A percentile compares a stretch with the other conserved stretches of the same genome.
phyloP scores from a whole-genome alignment of 2,888 invertebrate species.

The Quadroppia sp. region DNA sequence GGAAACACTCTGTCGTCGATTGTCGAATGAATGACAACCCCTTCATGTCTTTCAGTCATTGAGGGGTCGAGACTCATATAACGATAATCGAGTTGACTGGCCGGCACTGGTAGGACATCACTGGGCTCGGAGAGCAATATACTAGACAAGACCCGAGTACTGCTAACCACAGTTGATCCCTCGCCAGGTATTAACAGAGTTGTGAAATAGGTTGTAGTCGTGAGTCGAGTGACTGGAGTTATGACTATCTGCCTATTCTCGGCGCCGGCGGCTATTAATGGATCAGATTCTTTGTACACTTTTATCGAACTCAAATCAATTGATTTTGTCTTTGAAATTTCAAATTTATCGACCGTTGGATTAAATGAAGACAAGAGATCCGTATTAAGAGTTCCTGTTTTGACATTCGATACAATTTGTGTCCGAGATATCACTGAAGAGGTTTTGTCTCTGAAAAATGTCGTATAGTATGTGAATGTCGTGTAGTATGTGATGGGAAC shows the following conservation, averaged over 20 bases:
- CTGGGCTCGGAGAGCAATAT: slow-evolving; percentile 22
- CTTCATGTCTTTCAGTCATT: slow-evolving; percentile 27
- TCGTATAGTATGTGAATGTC: slow-evolving; percentile 67
- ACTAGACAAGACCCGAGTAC: slow-evolving; percentile 31
- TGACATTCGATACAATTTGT: slow-evolving; percentile 66
- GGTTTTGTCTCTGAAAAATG: slow-evolving; percentile 60
- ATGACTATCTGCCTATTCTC: slow-evolving; percentile 39
- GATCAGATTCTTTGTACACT: background rate
- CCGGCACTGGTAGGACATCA: background rate
- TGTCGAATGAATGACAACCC: slow-evolving; percentile 1
- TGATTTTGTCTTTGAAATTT: background rate
- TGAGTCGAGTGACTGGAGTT: slow-evolving; percentile 43
- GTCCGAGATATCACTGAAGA: slow-evolving; percentile 47
- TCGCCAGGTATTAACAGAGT: slow-evolving; percentile 44
- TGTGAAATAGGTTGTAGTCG: slow-evolving; percentile 46
- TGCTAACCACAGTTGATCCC: slow-evolving; percentile 38
- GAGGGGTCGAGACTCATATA: background rate
- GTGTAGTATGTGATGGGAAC: slow-evolving; percentile 63
- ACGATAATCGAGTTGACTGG: background rate
- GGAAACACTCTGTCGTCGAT: background rate
- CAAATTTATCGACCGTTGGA: background rate
- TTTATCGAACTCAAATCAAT: background rate
- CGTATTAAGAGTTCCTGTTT: slow-evolving; percentile 58
- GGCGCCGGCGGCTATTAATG: slow-evolving; percentile 17
- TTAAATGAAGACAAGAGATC: slow-evolving; percentile 3